These are phyloP conservation scores for Pygoscelis adeliae DNA, from an alignment of 2,113 vertebrate species.

Conservation along the genomic window DNA sequence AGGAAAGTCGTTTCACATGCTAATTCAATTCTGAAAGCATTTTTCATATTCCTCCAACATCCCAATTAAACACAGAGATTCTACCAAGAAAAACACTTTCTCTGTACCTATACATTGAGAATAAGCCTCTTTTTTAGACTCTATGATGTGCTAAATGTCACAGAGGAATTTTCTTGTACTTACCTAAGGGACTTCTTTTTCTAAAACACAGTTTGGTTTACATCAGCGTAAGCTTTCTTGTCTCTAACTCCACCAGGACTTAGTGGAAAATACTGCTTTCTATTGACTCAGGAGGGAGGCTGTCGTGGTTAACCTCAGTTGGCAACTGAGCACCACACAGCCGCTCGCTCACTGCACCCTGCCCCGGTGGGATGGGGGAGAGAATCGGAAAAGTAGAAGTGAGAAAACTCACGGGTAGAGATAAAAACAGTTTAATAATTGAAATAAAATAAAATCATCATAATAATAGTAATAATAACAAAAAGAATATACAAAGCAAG, in stretches of 20 bases:
- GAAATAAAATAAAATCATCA: no score
- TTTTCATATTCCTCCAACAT: slow-evolving; percentile 43
- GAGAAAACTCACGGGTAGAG: no score
- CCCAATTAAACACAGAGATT: neutral
- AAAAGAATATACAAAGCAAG: no score
- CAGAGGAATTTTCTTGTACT: neutral
- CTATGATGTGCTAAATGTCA: neutral
- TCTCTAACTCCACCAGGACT: neutral
- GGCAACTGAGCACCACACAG: no score
- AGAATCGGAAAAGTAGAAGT: no score
- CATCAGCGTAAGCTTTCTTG: neutral
- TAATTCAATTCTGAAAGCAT: slow-evolving; percentile 26
- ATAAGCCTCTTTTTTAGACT: neutral
- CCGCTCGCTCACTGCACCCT: no score
- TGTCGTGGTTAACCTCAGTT: neutral
- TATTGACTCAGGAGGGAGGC: neutral
- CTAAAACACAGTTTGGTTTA: neutral
- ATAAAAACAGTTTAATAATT: no score
- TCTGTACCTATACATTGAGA: neutral
- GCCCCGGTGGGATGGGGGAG: no score
- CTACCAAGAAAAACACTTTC: neutral
- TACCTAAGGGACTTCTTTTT: neutral
- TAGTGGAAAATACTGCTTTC: neutral
- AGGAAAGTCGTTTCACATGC: slow-evolving; percentile 40
- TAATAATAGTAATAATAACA: no score